Evolutionary conservation across 2,113 vertebrate species (phyloP), one percentile per base, ranked within the genome.

Genomic region (Taxidea taxus): DNA sequence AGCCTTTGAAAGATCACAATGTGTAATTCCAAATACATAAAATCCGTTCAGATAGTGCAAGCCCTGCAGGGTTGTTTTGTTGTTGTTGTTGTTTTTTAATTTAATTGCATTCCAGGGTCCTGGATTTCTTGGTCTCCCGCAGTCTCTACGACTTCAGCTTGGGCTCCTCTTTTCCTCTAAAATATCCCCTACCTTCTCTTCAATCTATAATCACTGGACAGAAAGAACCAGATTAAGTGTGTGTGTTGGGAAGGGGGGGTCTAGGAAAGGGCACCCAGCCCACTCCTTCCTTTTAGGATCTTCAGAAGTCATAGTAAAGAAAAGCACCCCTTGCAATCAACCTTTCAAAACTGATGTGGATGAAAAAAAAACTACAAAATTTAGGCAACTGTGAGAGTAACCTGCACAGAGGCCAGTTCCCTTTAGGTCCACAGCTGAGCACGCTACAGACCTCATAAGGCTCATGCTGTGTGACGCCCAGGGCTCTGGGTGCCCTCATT

Each of bases 31-130:
- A 3, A 94, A 97, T 56, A 93, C 14, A 92, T 96, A 98, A 98
- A 97, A 97, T 96, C 96, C 97, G 95, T 95, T 31, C 56, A 91
- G 96, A 85, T 68, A 94, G 94, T 78, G 56, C 95, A 86, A 95
- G 74, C 84, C 93, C 97, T 84, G 95, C 68, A 94, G 97, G 90
- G n/a, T 47, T 87, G 96, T 98, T 98, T 78, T 83, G 31, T 23
- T 5, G n/a, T 2, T 97, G 13, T 97, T 98, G 58, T 4, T 85
- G n/a, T 62, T 44, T 54, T n/a, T 2, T 0, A 97, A 97, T 97
- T 98, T 98, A 97, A 98, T 97, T 98, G 91, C 97, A 94, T 96
- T 87, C 94, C 34, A 91, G 97, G 92, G 88, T 97, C 97, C 93
- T 96, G 96, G 97, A 98, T 98, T 97, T 98, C 92, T 97, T 84